Percentiles rank a stretch among this genome's conserved stretches.
These are phyloP conservation scores for Zhengitettix transpicula DNA, from an alignment of 2,888 invertebrate species.

Conservation along the genomic window DNA sequence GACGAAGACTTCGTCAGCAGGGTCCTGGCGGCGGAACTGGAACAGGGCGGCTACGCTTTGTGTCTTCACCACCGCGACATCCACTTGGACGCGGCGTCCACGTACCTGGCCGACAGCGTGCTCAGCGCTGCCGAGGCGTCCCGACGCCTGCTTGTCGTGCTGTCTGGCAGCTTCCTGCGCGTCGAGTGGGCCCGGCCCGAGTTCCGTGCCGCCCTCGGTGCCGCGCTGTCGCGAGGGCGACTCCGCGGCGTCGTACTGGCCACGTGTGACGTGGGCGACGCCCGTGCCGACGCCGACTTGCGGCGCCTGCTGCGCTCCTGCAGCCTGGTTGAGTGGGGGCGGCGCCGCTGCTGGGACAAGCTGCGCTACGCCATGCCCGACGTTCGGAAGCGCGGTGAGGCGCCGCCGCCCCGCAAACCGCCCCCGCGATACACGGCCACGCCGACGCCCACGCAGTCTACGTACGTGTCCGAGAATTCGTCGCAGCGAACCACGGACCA, in stretches of 20 bases:
- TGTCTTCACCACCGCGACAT: slow-evolving; percentile 32
- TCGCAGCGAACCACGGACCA: slow-evolving; percentile 32
- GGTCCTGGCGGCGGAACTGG: slow-evolving; percentile 52
- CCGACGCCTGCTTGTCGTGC: slow-evolving; percentile 59
- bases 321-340: slow-evolving; percentile 54
- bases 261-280: slow-evolving; percentile 45
- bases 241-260: slow-evolving; percentile 40
- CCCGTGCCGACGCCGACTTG: slow-evolving; percentile 58
- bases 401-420: slow-evolving; percentile 42
- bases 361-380: slow-evolving; percentile 61
- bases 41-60: slow-evolving; percentile 49
- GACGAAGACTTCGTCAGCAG: slow-evolving; percentile 56
- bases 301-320: slow-evolving; percentile 55
- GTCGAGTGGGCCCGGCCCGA: slow-evolving; percentile 73
- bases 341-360: slow-evolving; percentile 74
- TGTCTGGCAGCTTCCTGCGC: slow-evolving; percentile 64
- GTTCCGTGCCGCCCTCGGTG: slow-evolving; percentile 62
- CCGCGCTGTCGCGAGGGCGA: slow-evolving; percentile 44
- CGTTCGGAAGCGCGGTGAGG: slow-evolving; percentile 37
- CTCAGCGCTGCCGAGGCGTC: slow-evolving; percentile 45
- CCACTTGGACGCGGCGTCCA: slow-evolving; percentile 17
- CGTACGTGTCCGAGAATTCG: slow-evolving; percentile 27
- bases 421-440: slow-evolving; percentile 42
- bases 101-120: slow-evolving; percentile 35
- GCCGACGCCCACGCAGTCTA: slow-evolving; percentile 46